These are phyloP conservation scores for Lithobates pipiens DNA, from an alignment of 2,797 vertebrate genomes.

Conservation along the genomic window DNA sequence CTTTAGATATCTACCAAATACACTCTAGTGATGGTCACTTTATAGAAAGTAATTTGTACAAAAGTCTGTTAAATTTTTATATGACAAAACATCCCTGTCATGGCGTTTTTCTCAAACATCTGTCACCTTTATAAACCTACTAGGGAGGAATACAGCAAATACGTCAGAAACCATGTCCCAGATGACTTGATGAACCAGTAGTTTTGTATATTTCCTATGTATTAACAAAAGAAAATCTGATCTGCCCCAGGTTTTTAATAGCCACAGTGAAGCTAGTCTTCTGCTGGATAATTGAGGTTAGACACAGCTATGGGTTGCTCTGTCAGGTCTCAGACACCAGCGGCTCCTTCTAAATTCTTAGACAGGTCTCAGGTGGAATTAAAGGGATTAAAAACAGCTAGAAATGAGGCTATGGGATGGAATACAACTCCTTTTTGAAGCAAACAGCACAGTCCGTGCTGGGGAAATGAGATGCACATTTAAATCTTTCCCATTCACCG, in stretches of 20 bases:
- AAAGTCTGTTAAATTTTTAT: no score
- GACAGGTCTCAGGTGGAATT: slow-evolving; percentile 86
- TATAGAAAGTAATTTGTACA: no score
- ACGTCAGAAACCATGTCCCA: background rate
- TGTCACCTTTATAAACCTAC: no score
- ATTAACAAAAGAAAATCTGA: background rate
- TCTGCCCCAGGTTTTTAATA: slow-evolving; percentile 12
- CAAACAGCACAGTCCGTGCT: slow-evolving; percentile 88
- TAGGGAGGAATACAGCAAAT: no score
- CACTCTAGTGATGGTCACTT: no score
- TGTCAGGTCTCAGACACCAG: slow-evolving; percentile 76
- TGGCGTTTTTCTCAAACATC: no score
- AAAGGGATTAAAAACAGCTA: slow-evolving; percentile 87
- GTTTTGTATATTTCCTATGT: background rate
- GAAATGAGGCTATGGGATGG: slow-evolving; percentile 91
- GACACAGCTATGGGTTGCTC: slow-evolving; percentile 44
- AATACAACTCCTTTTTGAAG: slow-evolving; percentile 88
- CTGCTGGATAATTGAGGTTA: slow-evolving; percentile 70
- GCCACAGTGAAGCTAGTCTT: background rate
- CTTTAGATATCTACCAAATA: no score
- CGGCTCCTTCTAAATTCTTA: slow-evolving; percentile 83
- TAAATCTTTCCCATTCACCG: slow-evolving; percentile 89
- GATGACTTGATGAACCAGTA: background rate
- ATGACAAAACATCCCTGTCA: no score
- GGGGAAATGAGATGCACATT: slow-evolving; percentile 98